Evolutionary conservation across 2,888 invertebrate species (phyloP).

Genomic region (Aporophyla nigra): DNA sequence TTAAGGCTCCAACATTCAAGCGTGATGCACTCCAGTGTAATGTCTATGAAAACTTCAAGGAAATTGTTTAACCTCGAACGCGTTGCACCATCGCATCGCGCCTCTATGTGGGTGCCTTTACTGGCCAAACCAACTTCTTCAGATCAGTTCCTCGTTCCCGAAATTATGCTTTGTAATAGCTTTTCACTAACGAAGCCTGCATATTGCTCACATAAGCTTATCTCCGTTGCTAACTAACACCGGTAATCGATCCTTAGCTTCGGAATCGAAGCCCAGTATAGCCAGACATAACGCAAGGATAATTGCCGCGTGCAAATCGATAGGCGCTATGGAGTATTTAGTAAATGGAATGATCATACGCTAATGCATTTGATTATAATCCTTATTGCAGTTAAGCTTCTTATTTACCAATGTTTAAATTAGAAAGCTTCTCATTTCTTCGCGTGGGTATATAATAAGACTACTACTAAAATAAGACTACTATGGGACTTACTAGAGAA

Average conservation of each 20-base stretch:
- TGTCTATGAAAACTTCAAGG: too few species aligned
- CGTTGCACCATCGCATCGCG: too few species aligned
- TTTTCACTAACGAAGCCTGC: slow-evolving; percentile 2
- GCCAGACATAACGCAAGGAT: slow-evolving; percentile 70
- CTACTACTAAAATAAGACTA: too few species aligned
- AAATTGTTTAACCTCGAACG: too few species aligned
- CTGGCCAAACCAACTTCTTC: neutral
- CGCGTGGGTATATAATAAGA: too few species aligned
- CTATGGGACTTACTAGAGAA: too few species aligned
- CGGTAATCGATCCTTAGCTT: slow-evolving; percentile 68
- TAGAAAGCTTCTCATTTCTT: too few species aligned
- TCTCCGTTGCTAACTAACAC: slow-evolving; percentile 49
- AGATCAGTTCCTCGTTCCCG: neutral
- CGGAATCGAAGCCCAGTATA: slow-evolving; percentile 58
- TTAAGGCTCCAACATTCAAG: too few species aligned
- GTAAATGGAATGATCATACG: slow-evolving; percentile 1
- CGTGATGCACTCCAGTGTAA: too few species aligned
- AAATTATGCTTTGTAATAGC: neutral
- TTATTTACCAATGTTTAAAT: neutral
- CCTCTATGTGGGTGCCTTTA: neutral
- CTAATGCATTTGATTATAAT: neutral
- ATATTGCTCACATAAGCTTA: slow-evolving; percentile 36
- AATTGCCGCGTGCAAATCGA: slow-evolving; percentile 83
- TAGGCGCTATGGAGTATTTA: slow-evolving; percentile 52
- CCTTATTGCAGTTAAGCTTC: neutral